Evolutionary conservation across 2,113 vertebrate genomes (phyloP).

Genomic region (Mionectes macconnelli): DNA sequence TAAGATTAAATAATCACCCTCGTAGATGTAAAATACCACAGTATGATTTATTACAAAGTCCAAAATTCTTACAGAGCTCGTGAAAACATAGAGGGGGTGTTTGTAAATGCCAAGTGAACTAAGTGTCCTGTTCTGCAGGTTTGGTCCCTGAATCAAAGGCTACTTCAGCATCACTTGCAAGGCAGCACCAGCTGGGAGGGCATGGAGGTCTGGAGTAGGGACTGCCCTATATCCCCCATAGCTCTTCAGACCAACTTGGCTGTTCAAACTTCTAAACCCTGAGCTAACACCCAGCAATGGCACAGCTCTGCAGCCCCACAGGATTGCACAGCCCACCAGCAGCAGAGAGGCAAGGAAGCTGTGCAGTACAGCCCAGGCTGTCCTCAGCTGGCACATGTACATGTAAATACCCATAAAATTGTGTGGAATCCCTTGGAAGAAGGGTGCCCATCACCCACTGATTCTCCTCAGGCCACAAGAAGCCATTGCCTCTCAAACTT

Average conservation of each 20-base stretch:
- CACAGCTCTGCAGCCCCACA: neutral
- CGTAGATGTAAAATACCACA: neutral
- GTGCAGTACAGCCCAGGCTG: accelerated
- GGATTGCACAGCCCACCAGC: neutral
- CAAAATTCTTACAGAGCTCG: neutral
- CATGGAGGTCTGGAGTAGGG: neutral
- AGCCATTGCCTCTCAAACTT: neutral
- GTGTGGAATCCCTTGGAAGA: neutral
- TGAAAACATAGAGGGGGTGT: neutral
- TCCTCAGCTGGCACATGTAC: neutral
- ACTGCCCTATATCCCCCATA: neutral
- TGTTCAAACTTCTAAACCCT: neutral
- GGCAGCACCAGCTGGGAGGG: neutral
- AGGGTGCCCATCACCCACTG: neutral
- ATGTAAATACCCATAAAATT: neutral
- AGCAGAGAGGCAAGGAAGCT: accelerated
- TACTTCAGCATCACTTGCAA: neutral
- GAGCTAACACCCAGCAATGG: too few relatives aligned
- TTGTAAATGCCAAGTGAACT: neutral
- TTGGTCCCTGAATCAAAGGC: accelerated
- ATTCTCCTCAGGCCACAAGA: neutral
- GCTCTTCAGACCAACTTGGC: neutral
- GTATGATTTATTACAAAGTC: neutral
- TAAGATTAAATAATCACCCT: neutral
- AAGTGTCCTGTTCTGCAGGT: neutral